Conservation (phyloP, 2,888 invertebrate genomes). For the Lithophane semibrunnea region DNA sequence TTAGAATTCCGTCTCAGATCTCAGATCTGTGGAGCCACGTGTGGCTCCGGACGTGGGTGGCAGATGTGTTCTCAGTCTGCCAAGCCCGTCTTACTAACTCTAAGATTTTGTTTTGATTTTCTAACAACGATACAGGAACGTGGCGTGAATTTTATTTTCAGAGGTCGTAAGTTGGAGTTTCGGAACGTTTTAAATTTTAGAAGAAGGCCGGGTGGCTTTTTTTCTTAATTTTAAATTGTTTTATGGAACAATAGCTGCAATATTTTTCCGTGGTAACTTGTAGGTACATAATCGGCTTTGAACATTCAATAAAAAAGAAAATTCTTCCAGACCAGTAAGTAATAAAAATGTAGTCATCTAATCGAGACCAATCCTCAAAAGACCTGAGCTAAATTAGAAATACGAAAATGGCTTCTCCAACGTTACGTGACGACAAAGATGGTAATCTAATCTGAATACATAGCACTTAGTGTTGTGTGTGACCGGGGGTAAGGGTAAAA, state of each 20-base stretch:
- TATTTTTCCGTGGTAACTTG: background rate
- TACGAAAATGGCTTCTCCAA: constrained; percentile 36
- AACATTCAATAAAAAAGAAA: background rate
- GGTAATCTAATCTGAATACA: constrained; percentile 63
- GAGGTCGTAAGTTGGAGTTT: background rate
- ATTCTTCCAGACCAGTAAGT: background rate
- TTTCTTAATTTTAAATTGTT: too few relatives aligned
- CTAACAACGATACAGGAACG: constrained; percentile 32
- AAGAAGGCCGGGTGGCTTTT: too few relatives aligned
- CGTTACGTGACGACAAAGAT: constrained; percentile 46
- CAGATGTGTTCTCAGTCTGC: constrained; percentile 63
- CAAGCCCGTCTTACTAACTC: constrained; percentile 39
- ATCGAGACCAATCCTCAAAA: constrained; percentile 16
- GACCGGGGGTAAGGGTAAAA: constrained; percentile 33
- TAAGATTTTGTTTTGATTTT: constrained; percentile 60
- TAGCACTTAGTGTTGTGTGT: constrained; percentile 59
- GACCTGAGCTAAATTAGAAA: constrained; percentile 49
- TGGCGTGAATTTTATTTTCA: constrained; percentile 28
- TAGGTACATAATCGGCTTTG: background rate
- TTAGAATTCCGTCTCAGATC: constrained; percentile 47
- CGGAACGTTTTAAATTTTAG: background rate
- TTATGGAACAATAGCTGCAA: background rate
- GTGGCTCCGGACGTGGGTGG: constrained; percentile 63
- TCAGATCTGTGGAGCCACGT: constrained; percentile 37
- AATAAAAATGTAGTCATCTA: background rate